A percentile compares a stretch with the other conserved stretches of the same genome.
Evolutionary conservation across 2,797 vertebrate species (phyloP).

Genomic region (Myripristis murdjan): DNA sequence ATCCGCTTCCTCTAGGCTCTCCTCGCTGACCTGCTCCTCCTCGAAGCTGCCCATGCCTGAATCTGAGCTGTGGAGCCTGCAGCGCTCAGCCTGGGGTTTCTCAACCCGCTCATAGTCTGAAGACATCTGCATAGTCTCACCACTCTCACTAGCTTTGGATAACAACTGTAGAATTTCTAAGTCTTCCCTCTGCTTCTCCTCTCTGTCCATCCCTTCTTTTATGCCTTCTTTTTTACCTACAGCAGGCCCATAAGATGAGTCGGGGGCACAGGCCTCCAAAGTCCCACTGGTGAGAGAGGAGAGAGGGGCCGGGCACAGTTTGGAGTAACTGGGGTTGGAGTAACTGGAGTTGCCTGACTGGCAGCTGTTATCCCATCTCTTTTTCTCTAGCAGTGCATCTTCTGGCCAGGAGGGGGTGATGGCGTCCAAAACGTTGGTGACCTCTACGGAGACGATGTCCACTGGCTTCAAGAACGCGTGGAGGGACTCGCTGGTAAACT

Average conservation of each 20-base stretch:
- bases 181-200: background rate
- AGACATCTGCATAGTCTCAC: constrained; percentile 10
- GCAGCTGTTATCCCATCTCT: background rate
- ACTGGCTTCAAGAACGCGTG: constrained; percentile 25
- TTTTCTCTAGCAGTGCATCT: constrained; percentile 1
- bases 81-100: constrained; percentile 4
- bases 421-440: constrained; percentile 34
- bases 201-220: background rate
- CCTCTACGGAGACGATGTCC: constrained; percentile 59
- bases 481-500: constrained; percentile 48
- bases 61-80: constrained; percentile 55
- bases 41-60: constrained; percentile 56
- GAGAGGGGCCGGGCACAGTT: constrained; percentile 38
- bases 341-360: constrained; percentile 57
- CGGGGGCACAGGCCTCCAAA: constrained; percentile 55
- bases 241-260: constrained; percentile 65
- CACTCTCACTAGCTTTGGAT: background rate
- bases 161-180: constrained; percentile 29
- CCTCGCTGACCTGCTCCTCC: constrained; percentile 53
- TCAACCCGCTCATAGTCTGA: constrained; percentile 65
- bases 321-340: constrained; percentile 76
- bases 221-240: background rate
- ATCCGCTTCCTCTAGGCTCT: constrained; percentile 50
- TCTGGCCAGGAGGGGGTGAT: background rate
- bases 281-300: constrained; percentile 27